Conservation (phyloP, 2,888 invertebrate genomes). For the Mycalesis mineus region DNA sequence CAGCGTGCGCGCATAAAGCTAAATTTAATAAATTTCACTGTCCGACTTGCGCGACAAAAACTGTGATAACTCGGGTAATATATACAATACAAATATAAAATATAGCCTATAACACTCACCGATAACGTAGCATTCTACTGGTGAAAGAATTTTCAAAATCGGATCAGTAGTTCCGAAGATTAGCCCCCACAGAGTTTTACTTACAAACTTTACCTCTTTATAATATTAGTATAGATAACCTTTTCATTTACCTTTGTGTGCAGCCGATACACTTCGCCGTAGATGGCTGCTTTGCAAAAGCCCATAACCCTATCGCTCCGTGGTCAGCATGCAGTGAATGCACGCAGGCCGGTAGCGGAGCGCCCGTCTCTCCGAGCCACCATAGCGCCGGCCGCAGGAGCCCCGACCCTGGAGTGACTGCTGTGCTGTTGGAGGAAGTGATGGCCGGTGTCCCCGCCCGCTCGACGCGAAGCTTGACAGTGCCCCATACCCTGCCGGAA, state of each 20-base stretch:
- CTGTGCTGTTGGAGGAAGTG: slow-evolving; percentile 46
- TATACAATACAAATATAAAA: too few species aligned
- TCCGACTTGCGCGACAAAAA: too few species aligned
- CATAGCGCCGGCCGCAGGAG: slow-evolving; percentile 49
- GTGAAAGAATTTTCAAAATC: too few species aligned
- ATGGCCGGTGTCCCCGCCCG: slow-evolving; percentile 46
- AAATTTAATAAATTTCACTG: too few species aligned
- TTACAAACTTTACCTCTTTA: too few species aligned
- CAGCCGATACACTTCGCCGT: slow-evolving; percentile 86
- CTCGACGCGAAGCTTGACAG: slow-evolving; percentile 82
- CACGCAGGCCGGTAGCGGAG: slow-evolving; percentile 85
- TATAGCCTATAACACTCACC: too few species aligned
- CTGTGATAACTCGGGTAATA: too few species aligned
- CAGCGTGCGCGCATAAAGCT: too few species aligned
- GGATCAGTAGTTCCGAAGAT: too few species aligned
- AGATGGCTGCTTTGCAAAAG: slow-evolving; percentile 84
- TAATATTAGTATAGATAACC: too few species aligned
- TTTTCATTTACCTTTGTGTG: slow-evolving; percentile 80
- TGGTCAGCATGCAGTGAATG: slow-evolving; percentile 89
- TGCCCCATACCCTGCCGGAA: slow-evolving; percentile 12
- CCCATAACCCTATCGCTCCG: slow-evolving; percentile 90
- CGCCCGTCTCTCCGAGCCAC: slow-evolving; percentile 65
- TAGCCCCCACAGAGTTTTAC: too few species aligned
- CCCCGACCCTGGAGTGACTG: slow-evolving; percentile 33
- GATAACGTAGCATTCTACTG: too few species aligned